Conservation (phyloP, 2,113 vertebrate genomes). For the Sceloporus undulatus region DNA sequence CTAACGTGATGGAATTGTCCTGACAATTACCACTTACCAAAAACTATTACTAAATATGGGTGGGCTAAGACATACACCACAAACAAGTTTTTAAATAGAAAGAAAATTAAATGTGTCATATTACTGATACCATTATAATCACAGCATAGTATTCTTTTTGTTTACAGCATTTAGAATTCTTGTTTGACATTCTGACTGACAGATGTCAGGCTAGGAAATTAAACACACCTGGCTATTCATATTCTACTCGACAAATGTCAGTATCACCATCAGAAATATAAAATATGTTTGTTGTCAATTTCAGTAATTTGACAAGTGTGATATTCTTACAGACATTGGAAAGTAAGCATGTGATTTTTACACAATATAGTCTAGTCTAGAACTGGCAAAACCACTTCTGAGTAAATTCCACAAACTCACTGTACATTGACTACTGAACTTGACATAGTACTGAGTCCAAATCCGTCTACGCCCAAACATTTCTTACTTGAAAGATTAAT, state of each 20-base stretch:
- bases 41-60: background rate
- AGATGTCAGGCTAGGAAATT: conserved; percentile 72
- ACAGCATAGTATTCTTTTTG: conserved; percentile 68
- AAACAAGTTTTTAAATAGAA: conserved; percentile 39
- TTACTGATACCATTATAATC: conserved; percentile 67
- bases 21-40: background rate
- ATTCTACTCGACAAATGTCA: conserved; percentile 60
- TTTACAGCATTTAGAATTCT: conserved; percentile 72
- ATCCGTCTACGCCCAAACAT: conserved; percentile 49
- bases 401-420: conserved; percentile 65
- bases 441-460: conserved; percentile 64
- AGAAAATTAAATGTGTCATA: conserved; percentile 54
- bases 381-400: no score
- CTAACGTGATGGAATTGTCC: background rate
- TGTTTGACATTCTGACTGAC: conserved; percentile 78
- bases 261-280: conserved; percentile 11
- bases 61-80: background rate
- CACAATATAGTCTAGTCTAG: conserved; percentile 75
- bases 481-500: conserved; percentile 59
- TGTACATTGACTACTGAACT: conserved; percentile 52
- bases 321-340: conserved; percentile 56
- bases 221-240: conserved; percentile 74
- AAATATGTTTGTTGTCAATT: conserved; percentile 54
- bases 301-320: conserved; percentile 65
- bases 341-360: conserved; percentile 75